A percentile compares a stretch with the other conserved stretches of the same genome.
Conservation (phyloP, 2,797 vertebrate species). For the Streptopelia turtur region DNA sequence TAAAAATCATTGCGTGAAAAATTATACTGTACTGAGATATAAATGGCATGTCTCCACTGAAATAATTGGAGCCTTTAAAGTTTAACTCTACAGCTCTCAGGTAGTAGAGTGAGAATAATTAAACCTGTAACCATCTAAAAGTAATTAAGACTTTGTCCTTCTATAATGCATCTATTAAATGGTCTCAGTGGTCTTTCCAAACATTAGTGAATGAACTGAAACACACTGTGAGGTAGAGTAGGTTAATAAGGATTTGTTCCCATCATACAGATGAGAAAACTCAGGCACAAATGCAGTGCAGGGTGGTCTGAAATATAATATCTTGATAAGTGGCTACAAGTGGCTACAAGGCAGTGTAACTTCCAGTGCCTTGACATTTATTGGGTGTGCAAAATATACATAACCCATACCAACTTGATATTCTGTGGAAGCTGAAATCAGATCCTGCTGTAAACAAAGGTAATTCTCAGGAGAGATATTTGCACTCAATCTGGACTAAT, state of each 20-base stretch:
- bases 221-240: not conserved
- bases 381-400: not conserved
- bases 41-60: not conserved
- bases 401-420: not conserved
- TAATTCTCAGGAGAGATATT: not conserved
- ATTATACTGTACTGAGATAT: not conserved
- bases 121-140: not conserved
- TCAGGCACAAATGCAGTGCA: not conserved
- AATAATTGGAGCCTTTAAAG: conserved; percentile 34
- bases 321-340: not conserved
- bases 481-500: not conserved
- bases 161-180: not conserved
- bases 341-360: not conserved
- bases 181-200: conserved; percentile 8
- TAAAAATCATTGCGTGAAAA: conserved; percentile 62
- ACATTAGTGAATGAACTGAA: not conserved
- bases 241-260: not conserved
- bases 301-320: conserved; percentile 15
- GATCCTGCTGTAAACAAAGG: not conserved
- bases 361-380: not conserved
- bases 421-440: not conserved
- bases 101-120: not conserved
- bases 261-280: not conserved
- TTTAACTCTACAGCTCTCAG: conserved; percentile 45
- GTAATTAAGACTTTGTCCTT: conserved; percentile 14